phyloP scores from a whole-genome alignment of 2,113 vertebrate species.

The Colinus virginianus region DNA sequence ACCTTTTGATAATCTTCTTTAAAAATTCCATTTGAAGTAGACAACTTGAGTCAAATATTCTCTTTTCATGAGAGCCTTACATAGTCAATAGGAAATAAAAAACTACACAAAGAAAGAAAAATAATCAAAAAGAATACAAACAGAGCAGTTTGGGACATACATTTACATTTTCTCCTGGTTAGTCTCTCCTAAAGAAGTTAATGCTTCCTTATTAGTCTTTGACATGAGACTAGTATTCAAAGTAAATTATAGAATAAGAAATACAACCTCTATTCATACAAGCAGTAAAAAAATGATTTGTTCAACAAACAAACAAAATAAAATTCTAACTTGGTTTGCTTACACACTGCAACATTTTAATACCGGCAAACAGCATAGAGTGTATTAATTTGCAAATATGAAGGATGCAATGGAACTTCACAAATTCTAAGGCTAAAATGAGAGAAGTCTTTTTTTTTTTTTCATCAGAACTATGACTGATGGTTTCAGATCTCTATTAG shows the following conservation, averaged over 20 bases:
- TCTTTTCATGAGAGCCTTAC: background rate
- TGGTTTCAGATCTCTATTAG: accelerated
- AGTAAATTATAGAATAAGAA: background rate
- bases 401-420: background rate
- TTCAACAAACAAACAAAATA: background rate
- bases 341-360: background rate
- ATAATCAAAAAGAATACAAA: background rate
- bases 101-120: background rate
- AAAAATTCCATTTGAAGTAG: constrained; percentile 19
- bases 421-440: background rate
- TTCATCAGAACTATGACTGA: background rate
- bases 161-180: background rate
- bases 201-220: background rate
- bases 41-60: background rate
- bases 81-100: background rate
- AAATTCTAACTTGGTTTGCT: background rate
- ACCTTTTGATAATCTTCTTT: background rate
- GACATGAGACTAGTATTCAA: background rate
- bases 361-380: accelerated
- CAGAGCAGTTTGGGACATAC: background rate
- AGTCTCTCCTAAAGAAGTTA: background rate
- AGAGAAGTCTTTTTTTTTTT: background rate
- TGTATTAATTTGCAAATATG: background rate
- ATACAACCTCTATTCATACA: background rate
- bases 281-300: background rate